phyloP scores from a whole-genome alignment of 2,113 vertebrate species.

The Tringa solitaria region DNA sequence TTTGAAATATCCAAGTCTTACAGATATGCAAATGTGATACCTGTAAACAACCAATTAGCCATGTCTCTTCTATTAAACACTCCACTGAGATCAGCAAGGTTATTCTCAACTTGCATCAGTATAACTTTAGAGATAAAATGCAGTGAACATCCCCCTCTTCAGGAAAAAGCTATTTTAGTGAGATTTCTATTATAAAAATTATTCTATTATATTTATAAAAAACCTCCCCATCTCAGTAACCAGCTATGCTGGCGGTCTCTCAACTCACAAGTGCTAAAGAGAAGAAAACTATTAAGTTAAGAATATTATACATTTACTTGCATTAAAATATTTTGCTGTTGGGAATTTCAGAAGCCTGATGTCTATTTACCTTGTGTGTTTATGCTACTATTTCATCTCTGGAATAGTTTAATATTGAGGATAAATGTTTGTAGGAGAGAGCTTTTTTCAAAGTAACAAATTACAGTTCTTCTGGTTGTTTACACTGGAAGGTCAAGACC shows the following conservation, averaged over 20 bases:
- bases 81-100: neutral
- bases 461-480: slow-evolving; percentile 53
- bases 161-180: neutral
- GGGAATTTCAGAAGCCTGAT: slow-evolving; percentile 37
- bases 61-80: neutral
- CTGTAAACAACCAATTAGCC: neutral
- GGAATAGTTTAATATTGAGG: slow-evolving; percentile 54
- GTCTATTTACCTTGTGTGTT: slow-evolving; percentile 63
- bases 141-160: neutral
- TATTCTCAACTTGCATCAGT: neutral
- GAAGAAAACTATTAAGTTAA: neutral
- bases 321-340: neutral
- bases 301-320: neutral
- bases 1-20: neutral
- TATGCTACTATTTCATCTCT: slow-evolving; percentile 41
- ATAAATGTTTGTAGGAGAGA: slow-evolving; percentile 70
- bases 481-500: slow-evolving; percentile 61
- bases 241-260: neutral
- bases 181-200: neutral
- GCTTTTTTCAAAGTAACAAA: slow-evolving; percentile 68
- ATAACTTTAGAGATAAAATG: neutral
- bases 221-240: neutral
- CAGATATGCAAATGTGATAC: neutral
- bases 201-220: neutral
- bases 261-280: neutral